Evolutionary conservation across 2,797 vertebrate genomes (phyloP), one percentile per base, ranked within the genome.

Genomic region (Spinus olivaceus): DNA sequence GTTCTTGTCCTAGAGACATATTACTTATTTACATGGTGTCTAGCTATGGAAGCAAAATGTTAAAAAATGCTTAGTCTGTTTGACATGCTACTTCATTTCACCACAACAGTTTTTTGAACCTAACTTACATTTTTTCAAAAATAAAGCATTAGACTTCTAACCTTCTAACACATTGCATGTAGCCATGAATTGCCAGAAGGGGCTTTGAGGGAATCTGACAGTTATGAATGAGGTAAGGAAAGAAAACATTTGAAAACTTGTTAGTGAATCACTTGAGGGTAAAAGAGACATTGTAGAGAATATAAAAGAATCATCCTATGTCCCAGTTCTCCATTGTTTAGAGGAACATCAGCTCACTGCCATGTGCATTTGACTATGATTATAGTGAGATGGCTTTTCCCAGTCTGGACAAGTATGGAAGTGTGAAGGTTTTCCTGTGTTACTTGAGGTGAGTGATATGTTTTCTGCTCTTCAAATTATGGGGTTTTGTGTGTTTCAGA

Each of bases 141-240:
- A 59, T 54, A 85, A 77, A 78, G 3, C 44, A 30, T 70, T 78
- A 41, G 30, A 30, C 18, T 85, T 92, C 53, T 67, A 88, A 90
- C 61, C 39, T 39, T 39, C 39, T 39, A 14, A 39, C 13, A 39
- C 39, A 88, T 83, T 90, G 27, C 24, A 21, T 18, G 20, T 70
- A 37, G 13, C 23, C 41, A 39, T 53, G 53, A 74, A 56, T 59
- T 86, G 32, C 72, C 61, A 70, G 53, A 73, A 63, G 84, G 50
- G 72, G 10, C 81, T 46, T 89, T 63, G 37, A 91, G 60, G 57
- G 54, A 95, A 82, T 42, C 54, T 92, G 94, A 66, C 86, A 90
- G 82, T 90, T 92, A 94, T 79, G 77, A 94, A 95, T 76, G 91
- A 94, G 66, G 63, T 78, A 90, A 92, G 78, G 63, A 89, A 80